A percentile compares a stretch with the other conserved stretches of the same genome.
Evolutionary conservation across 2,797 vertebrate genomes (phyloP).

Genomic region (Nothura maculosa): DNA sequence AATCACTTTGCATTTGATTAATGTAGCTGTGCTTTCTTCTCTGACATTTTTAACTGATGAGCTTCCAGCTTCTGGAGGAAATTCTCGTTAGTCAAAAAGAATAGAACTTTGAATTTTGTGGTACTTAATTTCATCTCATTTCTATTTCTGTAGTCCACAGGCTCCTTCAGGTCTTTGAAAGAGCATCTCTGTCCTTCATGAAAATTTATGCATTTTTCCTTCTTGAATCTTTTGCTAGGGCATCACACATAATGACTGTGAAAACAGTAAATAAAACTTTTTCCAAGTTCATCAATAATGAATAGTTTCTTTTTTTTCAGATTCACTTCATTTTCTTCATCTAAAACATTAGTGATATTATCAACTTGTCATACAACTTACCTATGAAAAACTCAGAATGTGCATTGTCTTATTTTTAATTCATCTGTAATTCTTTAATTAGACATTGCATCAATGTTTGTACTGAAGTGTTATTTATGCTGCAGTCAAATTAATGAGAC

Average conservation of each 20-base stretch:
- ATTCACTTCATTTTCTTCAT: neutral
- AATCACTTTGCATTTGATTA: neutral
- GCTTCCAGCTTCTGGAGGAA: neutral
- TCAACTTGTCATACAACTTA: neutral
- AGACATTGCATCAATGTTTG: neutral
- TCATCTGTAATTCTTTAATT: neutral
- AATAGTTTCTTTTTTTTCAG: neutral
- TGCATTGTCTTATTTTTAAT: neutral
- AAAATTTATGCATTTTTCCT: neutral
- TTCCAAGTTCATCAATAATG: neutral
- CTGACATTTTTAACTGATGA: constrained; percentile 5
- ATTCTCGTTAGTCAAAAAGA: neutral
- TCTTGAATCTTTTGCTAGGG: neutral
- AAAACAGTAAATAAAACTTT: neutral
- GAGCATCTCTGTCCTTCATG: neutral
- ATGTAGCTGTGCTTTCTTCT: neutral
- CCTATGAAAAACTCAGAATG: neutral
- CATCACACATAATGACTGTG: neutral
- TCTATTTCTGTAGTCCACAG: neutral
- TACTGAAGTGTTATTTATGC: neutral
- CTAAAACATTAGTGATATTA: neutral
- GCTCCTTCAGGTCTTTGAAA: neutral
- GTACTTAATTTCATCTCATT: neutral
- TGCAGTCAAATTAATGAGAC: neutral
- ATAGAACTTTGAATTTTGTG: neutral